Evolutionary conservation across 2,113 vertebrate genomes (phyloP).

Genomic region (Phalacrocorax pelagicus): DNA sequence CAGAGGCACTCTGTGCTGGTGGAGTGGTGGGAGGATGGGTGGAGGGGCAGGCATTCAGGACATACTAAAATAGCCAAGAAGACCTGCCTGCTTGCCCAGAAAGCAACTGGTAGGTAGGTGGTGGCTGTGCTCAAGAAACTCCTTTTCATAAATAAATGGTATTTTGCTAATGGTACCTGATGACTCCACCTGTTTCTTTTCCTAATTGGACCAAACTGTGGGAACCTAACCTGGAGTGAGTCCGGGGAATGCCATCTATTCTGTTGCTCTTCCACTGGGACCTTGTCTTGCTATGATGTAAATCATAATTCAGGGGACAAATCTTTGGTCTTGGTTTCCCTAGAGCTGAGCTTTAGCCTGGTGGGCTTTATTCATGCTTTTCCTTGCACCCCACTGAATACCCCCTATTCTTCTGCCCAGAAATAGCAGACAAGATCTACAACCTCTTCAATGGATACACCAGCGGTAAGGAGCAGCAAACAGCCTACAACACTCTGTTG

Average conservation of each 20-base stretch:
- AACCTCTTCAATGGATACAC: slow-evolving; percentile 98
- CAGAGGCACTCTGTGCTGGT: background rate
- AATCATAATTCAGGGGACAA: background rate
- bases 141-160: background rate
- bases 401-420: slow-evolving; percentile 65
- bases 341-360: background rate
- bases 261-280: background rate
- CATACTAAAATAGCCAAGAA: background rate
- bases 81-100: background rate
- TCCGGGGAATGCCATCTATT: background rate
- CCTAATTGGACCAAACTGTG: background rate
- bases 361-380: background rate
- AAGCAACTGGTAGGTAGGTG: background rate
- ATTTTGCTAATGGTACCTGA: background rate
- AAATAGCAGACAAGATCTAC: slow-evolving; percentile 98
- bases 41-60: no score
- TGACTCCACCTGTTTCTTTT: background rate
- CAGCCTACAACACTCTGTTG: slow-evolving; percentile 96
- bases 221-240: background rate
- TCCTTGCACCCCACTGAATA: background rate
- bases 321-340: background rate
- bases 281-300: background rate
- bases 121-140: background rate
- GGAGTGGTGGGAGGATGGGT: background rate
- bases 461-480: slow-evolving; percentile 97